Evolutionary conservation across 2,888 invertebrate genomes (phyloP), one percentile per base, ranked within the genome.

Genomic region (Megaustenia siamemsis): DNA sequence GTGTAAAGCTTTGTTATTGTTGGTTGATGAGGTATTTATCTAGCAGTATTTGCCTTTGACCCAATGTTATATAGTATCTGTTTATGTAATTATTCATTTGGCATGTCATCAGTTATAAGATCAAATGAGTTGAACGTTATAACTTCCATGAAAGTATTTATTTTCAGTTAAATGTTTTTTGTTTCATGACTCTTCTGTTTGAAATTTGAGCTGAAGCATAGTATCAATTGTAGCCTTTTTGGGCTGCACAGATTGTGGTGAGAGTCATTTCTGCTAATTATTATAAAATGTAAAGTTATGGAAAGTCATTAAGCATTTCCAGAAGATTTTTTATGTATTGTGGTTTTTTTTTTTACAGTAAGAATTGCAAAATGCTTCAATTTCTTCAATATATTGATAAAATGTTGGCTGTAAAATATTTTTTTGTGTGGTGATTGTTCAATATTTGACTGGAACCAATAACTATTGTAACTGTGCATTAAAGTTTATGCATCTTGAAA

Each of bases 401-500:
- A 24, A 4, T 40, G 40, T 69, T 69, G 69, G 18, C 40, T 69
- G 40, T 69, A 69, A 69, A 8, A 69, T 40, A 40, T 40, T 68
- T 15, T 68, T 28, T 60, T 3, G 6, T 60, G n/a, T 60, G 1
- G 69, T 69, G 69, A 4, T 40, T 40, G 40, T 40, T n/a, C 69
- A 69, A 24, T 69, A 40, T 24, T 18, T 24, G 18, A 40, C 38
- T 40, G 24, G 12, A 63, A 63, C 32, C 32, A 40, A 24, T 24
- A 69, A 2, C 21, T 69, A 69, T n/a, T 24, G 21, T 21, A 69
- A 69, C 18, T n/a, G 8, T 69, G 35, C 24, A 69, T 69, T 69
- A 69, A 69, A 69, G 40, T 38, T 69, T 69, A 69, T 69, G 69
- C 69, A 69, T 40, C 69, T 69, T 24, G 71, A 69, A 40, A 15